Percentiles rank a stretch among this genome's conserved stretches.
phyloP scores from a whole-genome alignment of 2,797 vertebrate species.

The Streptopelia turtur region DNA sequence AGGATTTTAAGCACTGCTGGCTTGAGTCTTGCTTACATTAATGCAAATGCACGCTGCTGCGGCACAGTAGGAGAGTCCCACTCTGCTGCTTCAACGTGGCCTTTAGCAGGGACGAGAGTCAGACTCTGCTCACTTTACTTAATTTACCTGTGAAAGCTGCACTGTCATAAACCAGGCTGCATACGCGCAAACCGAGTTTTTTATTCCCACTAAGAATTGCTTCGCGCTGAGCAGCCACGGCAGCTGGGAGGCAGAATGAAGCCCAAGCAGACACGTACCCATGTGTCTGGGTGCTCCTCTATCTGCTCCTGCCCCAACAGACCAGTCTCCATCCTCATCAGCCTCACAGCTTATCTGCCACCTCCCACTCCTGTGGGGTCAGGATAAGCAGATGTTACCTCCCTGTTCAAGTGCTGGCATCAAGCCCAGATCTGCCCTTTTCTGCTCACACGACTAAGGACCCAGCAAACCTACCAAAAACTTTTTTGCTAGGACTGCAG shows the following conservation, averaged over 20 bases:
- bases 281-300: background rate
- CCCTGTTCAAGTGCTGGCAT: background rate
- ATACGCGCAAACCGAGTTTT: background rate
- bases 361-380: background rate
- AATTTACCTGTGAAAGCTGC: background rate
- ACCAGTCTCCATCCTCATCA: background rate
- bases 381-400: conserved; percentile 33
- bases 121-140: background rate
- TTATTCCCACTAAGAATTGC: background rate
- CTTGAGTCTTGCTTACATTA: background rate
- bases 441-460: background rate
- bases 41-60: background rate
- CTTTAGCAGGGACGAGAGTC: background rate
- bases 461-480: background rate
- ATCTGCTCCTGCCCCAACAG: background rate
- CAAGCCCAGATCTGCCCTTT: background rate
- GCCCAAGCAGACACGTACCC: accelerated
- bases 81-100: background rate
- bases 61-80: background rate
- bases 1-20: background rate
- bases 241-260: background rate
- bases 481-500: background rate
- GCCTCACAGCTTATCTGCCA: background rate
- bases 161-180: background rate
- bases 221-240: background rate